Evolutionary conservation across 2,888 invertebrate genomes (phyloP).

Genomic region (Clanis bilineata): DNA sequence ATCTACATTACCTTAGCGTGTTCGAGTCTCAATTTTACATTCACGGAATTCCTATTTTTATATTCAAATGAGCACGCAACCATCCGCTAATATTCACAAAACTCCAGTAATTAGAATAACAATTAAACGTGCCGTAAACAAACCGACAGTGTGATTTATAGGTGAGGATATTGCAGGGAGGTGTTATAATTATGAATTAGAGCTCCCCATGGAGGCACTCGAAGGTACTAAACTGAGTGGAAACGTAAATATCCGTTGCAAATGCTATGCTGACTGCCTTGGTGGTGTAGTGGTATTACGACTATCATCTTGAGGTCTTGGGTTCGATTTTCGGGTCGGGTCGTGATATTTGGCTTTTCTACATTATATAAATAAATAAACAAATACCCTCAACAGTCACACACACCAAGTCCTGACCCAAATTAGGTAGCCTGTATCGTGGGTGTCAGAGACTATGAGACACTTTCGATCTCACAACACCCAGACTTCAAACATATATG

Average conservation of each 20-base stretch:
- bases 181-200: constrained; percentile 12
- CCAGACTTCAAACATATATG: no score
- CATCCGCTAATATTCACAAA: neutral
- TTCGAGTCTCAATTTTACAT: neutral
- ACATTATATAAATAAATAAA: no score
- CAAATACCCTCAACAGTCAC: no score
- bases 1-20: neutral
- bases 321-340: no score
- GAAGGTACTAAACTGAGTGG: constrained; percentile 10
- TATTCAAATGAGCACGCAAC: neutral
- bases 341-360: no score
- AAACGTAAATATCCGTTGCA: constrained; percentile 4
- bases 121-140: neutral
- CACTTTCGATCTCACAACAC: no score
- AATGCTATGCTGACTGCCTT: no score
- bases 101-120: neutral
- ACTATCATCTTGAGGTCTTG: no score
- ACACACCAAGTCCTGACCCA: no score
- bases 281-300: no score
- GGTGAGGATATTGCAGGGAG: neutral
- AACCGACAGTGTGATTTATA: neutral
- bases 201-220: constrained; percentile 2
- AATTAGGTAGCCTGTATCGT: no score
- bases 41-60: neutral
- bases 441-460: no score